phyloP scores from a whole-genome alignment of 2,113 vertebrate genomes.

The Lontra canadensis region DNA sequence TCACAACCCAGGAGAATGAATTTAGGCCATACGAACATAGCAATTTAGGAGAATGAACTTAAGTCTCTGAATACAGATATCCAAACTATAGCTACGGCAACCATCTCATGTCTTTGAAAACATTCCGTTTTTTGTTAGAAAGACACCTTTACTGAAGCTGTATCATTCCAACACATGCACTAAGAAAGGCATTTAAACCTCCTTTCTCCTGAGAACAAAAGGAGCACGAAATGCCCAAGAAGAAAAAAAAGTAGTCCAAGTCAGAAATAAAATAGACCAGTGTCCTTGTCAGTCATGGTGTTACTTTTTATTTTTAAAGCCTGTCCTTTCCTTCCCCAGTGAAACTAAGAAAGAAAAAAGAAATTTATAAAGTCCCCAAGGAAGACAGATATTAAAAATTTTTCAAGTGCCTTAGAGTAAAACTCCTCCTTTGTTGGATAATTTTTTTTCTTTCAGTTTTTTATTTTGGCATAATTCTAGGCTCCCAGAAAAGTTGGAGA shows the following conservation, averaged over 20 bases:
- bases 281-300: not conserved
- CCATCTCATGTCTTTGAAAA: not conserved
- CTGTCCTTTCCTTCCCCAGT: not conserved
- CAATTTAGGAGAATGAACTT: not conserved
- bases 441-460: not conserved
- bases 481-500: not conserved
- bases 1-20: not conserved
- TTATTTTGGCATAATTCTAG: slow-evolving; percentile 14
- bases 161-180: not conserved
- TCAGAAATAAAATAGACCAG: not conserved
- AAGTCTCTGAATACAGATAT: not conserved
- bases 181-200: not conserved
- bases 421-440: not conserved
- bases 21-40: no score
- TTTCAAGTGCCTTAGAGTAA: not conserved
- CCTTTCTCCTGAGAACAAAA: not conserved
- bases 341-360: not conserved
- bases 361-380: not conserved
- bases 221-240: not conserved
- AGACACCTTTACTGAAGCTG: not conserved
- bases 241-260: not conserved
- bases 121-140: not conserved
- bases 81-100: not conserved
- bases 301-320: not conserved
- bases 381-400: not conserved